Evolutionary conservation across 2,888 invertebrate genomes (phyloP).

Genomic region (Napeogenes inachia): DNA sequence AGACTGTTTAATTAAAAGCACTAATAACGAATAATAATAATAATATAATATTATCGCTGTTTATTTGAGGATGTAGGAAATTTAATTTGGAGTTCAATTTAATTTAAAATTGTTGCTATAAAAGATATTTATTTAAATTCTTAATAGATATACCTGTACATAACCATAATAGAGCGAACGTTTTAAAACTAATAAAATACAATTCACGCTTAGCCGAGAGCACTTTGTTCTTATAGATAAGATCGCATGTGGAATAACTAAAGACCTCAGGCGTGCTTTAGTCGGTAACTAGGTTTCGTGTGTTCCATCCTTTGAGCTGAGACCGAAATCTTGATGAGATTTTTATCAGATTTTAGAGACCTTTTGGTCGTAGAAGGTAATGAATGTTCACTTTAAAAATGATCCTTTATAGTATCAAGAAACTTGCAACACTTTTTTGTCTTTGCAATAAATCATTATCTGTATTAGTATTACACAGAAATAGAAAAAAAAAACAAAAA

Average conservation of each 20-base stretch:
- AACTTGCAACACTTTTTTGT: neutral
- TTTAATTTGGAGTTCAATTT: no score
- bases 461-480: no score
- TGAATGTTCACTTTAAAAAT: constrained; percentile 1
- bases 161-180: constrained; percentile 16
- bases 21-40: no score
- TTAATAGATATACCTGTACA: constrained; percentile 1
- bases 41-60: no score
- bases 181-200: constrained; percentile 17
- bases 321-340: constrained; percentile 29
- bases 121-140: neutral
- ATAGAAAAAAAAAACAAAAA: no score
- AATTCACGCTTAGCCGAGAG: constrained; percentile 15
- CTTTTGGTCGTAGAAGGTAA: constrained; percentile 16
- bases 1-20: no score
- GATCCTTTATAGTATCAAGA: neutral
- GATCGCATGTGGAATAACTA: constrained; percentile 28
- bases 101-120: no score
- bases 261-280: constrained; percentile 16
- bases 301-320: constrained; percentile 23
- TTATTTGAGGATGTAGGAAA: no score
- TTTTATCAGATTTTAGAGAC: constrained; percentile 27
- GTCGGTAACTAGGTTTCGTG: constrained; percentile 23
- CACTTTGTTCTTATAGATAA: constrained; percentile 22
- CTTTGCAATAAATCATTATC: no score